Conservation (phyloP, 2,888 invertebrate genomes). For the Cylindroiulus punctatus region DNA sequence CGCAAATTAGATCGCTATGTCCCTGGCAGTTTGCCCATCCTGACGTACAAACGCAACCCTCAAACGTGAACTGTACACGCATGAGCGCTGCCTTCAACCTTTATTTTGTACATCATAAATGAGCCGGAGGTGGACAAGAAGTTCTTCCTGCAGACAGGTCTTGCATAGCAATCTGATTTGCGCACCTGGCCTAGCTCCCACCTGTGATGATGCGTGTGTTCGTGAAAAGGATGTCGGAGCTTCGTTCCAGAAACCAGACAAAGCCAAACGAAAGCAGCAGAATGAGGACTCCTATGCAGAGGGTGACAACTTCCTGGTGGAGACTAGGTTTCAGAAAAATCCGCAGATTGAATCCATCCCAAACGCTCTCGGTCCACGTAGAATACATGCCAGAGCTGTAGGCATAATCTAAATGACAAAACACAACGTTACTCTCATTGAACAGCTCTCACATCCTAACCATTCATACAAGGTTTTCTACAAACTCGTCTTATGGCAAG, state of each 20-base stretch:
- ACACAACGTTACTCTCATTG: background rate
- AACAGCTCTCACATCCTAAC: slow-evolving; percentile 84
- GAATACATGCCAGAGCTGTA: slow-evolving; percentile 78
- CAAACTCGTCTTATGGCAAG: too few relatives aligned
- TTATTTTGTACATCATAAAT: slow-evolving; percentile 42
- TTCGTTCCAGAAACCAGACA: slow-evolving; percentile 63
- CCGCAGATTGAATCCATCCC: slow-evolving; percentile 76
- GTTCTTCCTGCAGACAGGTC: slow-evolving; percentile 57
- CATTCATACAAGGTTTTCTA: slow-evolving; percentile 82
- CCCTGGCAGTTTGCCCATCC: background rate
- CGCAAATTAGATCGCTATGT: slow-evolving; percentile 22
- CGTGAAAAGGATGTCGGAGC: slow-evolving; percentile 61
- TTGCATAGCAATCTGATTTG: slow-evolving; percentile 63
- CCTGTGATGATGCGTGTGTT: slow-evolving; percentile 64
- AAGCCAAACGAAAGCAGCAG: slow-evolving; percentile 69
- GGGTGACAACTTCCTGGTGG: slow-evolving; percentile 69
- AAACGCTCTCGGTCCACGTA: slow-evolving; percentile 90
- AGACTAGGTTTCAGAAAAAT: slow-evolving; percentile 80
- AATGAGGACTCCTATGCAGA: slow-evolving; percentile 70
- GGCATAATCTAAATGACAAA: slow-evolving; percentile 71
- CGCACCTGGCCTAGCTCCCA: slow-evolving; percentile 60
- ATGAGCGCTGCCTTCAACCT: background rate
- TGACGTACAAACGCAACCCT: background rate
- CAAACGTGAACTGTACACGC: background rate
- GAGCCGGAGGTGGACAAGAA: slow-evolving; percentile 51